Evolutionary conservation across 2,113 vertebrate genomes (phyloP).

Genomic region (Hucho hucho): DNA sequence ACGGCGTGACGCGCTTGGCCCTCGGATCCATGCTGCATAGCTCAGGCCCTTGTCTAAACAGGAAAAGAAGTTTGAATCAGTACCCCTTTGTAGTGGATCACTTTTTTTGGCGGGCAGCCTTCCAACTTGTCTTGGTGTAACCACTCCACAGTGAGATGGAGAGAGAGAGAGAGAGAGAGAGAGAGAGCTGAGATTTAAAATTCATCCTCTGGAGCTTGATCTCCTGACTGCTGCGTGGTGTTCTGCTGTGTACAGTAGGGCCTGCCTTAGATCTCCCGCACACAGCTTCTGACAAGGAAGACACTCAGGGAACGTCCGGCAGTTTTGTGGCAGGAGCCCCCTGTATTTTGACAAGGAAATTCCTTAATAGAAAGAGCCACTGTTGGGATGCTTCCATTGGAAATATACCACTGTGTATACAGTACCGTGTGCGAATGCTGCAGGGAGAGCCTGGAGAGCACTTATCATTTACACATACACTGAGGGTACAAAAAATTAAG

Average conservation of each 20-base stretch:
- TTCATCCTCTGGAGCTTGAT: constrained; percentile 33
- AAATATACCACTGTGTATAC: constrained; percentile 48
- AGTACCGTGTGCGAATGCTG: constrained; percentile 18
- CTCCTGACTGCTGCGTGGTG: constrained; percentile 24
- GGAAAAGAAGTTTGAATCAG: constrained; percentile 65
- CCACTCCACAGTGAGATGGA: constrained; percentile 24
- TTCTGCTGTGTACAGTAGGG: constrained; percentile 20
- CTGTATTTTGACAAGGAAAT: constrained; percentile 72
- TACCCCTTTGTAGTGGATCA: constrained; percentile 65
- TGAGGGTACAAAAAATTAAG: no score
- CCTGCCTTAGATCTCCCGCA: constrained; percentile 47
- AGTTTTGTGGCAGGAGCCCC: constrained; percentile 55
- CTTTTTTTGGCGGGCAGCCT: constrained; percentile 31
- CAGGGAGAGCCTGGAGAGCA: background rate
- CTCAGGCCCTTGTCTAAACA: constrained; percentile 71
- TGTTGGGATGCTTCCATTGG: constrained; percentile 37
- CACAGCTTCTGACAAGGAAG: constrained; percentile 47
- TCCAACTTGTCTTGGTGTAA: constrained; percentile 44
- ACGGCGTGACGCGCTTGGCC: constrained; percentile 32
- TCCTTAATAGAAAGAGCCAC: constrained; percentile 58
- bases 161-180: background rate
- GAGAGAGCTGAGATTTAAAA: background rate
- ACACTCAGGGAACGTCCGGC: constrained; percentile 63
- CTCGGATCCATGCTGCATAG: constrained; percentile 52
- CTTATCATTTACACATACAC: background rate